Percentiles rank a stretch among this genome's conserved stretches.
Conservation (phyloP, 2,888 invertebrate species). For the Tenthredo notha region DNA sequence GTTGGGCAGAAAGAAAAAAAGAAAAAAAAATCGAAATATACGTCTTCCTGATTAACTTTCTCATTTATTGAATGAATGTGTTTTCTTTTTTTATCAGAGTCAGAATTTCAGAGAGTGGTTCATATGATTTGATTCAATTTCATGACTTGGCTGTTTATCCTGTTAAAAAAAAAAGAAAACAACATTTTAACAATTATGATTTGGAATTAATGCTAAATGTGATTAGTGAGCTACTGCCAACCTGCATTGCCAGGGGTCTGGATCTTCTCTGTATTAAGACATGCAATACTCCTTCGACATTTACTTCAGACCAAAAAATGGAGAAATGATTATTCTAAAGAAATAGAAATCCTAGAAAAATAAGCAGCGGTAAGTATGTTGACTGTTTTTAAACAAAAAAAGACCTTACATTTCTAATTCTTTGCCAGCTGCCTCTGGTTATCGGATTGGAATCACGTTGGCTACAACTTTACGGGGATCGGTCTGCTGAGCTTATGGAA, state of each 20-base stretch:
- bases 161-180: not conserved
- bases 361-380: constrained; percentile 45
- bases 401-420: constrained; percentile 57
- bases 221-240: constrained; percentile 18
- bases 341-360: constrained; percentile 15
- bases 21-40: not conserved
- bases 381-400: not conserved
- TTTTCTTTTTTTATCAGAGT: constrained; percentile 40
- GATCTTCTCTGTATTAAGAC: constrained; percentile 74
- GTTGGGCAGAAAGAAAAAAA: constrained; percentile 54
- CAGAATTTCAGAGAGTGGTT: not conserved
- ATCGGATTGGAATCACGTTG: constrained; percentile 90
- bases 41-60: not conserved
- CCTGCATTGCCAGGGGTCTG: constrained; percentile 71
- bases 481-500: constrained; percentile 88
- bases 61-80: constrained; percentile 37
- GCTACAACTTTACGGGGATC: constrained; percentile 85
- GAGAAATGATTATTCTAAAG: constrained; percentile 22
- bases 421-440: constrained; percentile 84
- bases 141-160: not conserved
- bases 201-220: not conserved
- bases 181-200: constrained; percentile 26
- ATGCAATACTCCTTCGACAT: constrained; percentile 56
- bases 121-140: not conserved
- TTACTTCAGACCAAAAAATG: constrained; percentile 1